phyloP scores from a whole-genome alignment of 2,888 invertebrate species.

The Pollenia amentaria region DNA sequence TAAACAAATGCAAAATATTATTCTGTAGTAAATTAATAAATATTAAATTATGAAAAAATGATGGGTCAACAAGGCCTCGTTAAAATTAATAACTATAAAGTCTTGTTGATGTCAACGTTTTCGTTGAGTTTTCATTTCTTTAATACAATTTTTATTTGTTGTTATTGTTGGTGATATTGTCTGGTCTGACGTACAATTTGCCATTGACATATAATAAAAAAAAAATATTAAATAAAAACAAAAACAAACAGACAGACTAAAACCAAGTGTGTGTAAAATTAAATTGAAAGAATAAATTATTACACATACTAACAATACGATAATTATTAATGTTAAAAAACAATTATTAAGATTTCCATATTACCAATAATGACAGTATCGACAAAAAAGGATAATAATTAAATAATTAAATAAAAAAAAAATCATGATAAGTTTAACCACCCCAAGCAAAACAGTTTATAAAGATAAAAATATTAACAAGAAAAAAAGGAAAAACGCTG shows the following conservation, averaged over 20 bases:
- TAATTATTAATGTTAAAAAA: slow-evolving; percentile 4
- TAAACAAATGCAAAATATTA: slow-evolving; percentile 19
- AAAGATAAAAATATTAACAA: too few species aligned
- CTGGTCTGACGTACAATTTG: slow-evolving; percentile 80
- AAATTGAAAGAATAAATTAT: slow-evolving; percentile 44
- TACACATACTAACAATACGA: slow-evolving; percentile 30
- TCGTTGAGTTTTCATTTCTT: slow-evolving; percentile 50
- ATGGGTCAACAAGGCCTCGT: slow-evolving; percentile 71
- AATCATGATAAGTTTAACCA: slow-evolving; percentile 21
- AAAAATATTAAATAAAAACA: slow-evolving; percentile 60
- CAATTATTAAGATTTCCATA: slow-evolving; percentile 23
- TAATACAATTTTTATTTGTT: slow-evolving; percentile 54
- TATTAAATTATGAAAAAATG: slow-evolving; percentile 44
- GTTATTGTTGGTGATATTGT: slow-evolving; percentile 49
- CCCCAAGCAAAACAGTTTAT: too few species aligned
- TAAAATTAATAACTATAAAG: slow-evolving; percentile 51
- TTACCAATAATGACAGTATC: neutral
- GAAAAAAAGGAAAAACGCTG: too few species aligned
- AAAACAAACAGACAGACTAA: slow-evolving; percentile 28
- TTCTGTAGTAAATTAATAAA: slow-evolving; percentile 17
- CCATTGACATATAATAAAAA: slow-evolving; percentile 83
- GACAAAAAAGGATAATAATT: neutral
- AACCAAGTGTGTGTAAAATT: slow-evolving; percentile 39
- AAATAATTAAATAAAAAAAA: slow-evolving; percentile 7
- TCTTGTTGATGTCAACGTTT: slow-evolving; percentile 64